Evolutionary conservation across 2,888 invertebrate genomes (phyloP).

Genomic region (Anthophora plumipes): DNA sequence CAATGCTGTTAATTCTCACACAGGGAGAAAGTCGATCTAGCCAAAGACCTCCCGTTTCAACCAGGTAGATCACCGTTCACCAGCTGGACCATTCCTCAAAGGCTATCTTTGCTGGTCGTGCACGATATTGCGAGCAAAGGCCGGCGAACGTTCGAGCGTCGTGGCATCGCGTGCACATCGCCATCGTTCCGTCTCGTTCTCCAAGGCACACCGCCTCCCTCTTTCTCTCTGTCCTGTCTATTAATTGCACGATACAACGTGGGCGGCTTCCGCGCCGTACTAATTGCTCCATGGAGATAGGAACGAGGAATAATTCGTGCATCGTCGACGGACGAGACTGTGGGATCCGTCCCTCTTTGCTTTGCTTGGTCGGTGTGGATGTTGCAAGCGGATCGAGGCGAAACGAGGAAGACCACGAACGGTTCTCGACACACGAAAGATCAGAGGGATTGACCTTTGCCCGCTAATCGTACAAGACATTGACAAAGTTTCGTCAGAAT

Average conservation of each 20-base stretch:
- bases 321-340: constrained; percentile 49
- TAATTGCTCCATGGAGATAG: constrained; percentile 80
- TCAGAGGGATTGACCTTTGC: constrained; percentile 66
- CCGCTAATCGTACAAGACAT: constrained; percentile 69
- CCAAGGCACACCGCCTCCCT: constrained; percentile 6
- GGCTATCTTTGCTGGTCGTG: constrained; percentile 54
- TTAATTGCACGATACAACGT: constrained; percentile 82
- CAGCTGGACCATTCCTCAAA: constrained; percentile 60
- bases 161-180: constrained; percentile 69
- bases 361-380: constrained; percentile 11
- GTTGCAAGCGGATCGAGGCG: constrained; percentile 42
- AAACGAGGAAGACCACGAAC: constrained; percentile 56
- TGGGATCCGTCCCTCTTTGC: constrained; percentile 42
- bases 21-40: constrained; percentile 52
- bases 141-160: constrained; percentile 48
- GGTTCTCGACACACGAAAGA: constrained; percentile 54
- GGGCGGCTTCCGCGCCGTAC: constrained; percentile 81
- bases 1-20: constrained; percentile 38
- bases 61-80: constrained; percentile 63
- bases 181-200: constrained; percentile 30
- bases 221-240: constrained; percentile 71
- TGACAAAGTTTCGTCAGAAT: constrained; percentile 68
- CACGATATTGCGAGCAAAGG: constrained; percentile 67
- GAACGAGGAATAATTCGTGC: constrained; percentile 75
- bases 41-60: constrained; percentile 43